A percentile compares a stretch with the other conserved stretches of the same genome.
Evolutionary conservation across 2,797 vertebrate genomes (phyloP).

Genomic region (Sebastiscus albofasciatus): DNA sequence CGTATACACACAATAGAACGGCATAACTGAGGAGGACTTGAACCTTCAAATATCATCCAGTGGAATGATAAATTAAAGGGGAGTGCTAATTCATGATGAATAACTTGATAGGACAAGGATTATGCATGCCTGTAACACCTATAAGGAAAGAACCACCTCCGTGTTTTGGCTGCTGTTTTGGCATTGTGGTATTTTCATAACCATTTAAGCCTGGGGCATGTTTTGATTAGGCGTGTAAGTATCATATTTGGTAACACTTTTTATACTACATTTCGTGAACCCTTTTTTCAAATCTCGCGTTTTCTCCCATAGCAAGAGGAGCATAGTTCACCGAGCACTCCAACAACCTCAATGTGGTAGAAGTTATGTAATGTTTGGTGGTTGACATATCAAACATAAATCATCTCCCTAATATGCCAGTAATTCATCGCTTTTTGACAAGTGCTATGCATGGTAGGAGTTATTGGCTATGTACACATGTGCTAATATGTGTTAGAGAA

Average conservation of each 20-base stretch:
- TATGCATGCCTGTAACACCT: neutral
- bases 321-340: neutral
- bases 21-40: neutral
- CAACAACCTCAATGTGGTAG: neutral
- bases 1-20: neutral
- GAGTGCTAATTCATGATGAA: neutral
- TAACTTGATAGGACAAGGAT: neutral
- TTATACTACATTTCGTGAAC: neutral
- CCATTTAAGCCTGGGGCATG: neutral
- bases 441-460: conserved; percentile 21
- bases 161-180: neutral
- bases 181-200: conserved; percentile 9
- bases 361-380: conserved; percentile 16
- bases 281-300: neutral
- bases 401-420: conserved; percentile 48
- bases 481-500: conserved; percentile 24
- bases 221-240: neutral
- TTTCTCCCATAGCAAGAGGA: neutral
- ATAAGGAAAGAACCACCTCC: neutral
- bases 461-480: conserved; percentile 25
- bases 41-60: conserved; percentile 3
- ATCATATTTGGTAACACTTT: neutral
- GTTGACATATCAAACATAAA: conserved; percentile 41
- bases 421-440: conserved; percentile 46
- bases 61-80: conserved; percentile 6